Evolutionary conservation across 2,797 vertebrate genomes (phyloP).

Genomic region (Crenuchus spilurus): DNA sequence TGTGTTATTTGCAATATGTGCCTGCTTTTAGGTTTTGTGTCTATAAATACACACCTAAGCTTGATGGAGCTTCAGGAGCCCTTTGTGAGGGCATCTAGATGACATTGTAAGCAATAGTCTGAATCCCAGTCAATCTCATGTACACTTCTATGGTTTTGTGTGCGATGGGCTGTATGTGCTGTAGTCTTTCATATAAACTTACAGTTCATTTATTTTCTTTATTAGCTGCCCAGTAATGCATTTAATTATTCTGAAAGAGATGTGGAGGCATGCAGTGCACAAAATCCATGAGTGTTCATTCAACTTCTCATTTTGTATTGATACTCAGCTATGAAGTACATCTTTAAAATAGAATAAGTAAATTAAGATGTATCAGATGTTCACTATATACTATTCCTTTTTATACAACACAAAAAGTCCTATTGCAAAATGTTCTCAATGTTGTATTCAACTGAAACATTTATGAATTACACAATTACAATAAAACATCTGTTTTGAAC

Average conservation of each 20-base stretch:
- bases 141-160: not conserved
- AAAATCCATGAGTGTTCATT: not conserved
- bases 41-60: not conserved
- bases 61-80: conserved; percentile 3
- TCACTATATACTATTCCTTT: not conserved
- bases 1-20: conserved; percentile 1
- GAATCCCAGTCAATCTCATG: not conserved
- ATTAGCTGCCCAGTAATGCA: not conserved
- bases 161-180: not conserved
- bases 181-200: not conserved
- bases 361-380: not conserved
- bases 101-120: not conserved
- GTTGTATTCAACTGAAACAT: not conserved
- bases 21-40: conserved; percentile 1
- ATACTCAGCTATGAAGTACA: not conserved
- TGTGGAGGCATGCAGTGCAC: not conserved
- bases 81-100: not conserved
- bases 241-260: not conserved
- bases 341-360: not conserved
- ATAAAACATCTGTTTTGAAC: conserved; percentile 2
- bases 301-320: not conserved
- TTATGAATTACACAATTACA: conserved; percentile 3
- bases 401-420: not conserved
- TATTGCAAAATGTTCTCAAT: not conserved
- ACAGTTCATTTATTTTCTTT: not conserved